A percentile compares a stretch with the other conserved stretches of the same genome.
These are phyloP conservation scores for Pseudopipra pipra DNA, from an alignment of 2,113 vertebrate genomes.

Conservation along the genomic window DNA sequence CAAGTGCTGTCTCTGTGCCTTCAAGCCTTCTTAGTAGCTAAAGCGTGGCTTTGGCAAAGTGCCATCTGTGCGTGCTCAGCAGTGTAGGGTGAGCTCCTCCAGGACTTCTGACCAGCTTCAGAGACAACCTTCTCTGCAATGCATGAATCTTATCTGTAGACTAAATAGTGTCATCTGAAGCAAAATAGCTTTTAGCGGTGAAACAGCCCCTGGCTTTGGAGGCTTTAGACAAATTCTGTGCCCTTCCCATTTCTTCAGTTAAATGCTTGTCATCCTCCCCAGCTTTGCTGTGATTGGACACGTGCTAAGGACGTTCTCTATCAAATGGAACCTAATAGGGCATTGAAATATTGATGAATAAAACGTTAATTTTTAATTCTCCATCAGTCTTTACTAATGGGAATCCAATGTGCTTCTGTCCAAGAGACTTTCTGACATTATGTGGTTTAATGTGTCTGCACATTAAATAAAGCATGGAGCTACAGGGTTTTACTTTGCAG, in stretches of 20 bases:
- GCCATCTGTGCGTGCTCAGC: not conserved
- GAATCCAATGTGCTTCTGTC: slow-evolving; percentile 40
- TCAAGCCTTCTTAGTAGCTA: not conserved
- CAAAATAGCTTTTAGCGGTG: not conserved
- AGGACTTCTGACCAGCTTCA: not conserved
- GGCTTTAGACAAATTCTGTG: not conserved
- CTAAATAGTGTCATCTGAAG: not conserved
- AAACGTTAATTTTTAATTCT: slow-evolving; percentile 64
- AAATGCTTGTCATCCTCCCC: not conserved
- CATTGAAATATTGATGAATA: slow-evolving; percentile 53
- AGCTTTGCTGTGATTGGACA: not conserved
- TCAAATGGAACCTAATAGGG: not conserved
- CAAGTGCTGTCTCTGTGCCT: not conserved
- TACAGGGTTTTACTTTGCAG: not conserved
- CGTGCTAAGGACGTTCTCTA: not conserved
- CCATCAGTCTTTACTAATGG: slow-evolving; percentile 34
- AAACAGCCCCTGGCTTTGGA: not conserved
- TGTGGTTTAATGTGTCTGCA: not conserved
- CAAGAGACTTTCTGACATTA: not conserved
- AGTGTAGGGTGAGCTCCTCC: not conserved
- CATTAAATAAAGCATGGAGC: not conserved
- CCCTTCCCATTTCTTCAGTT: not conserved
- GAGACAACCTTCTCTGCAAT: not conserved
- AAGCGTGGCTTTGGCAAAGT: not conserved
- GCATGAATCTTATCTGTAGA: not conserved